Percentiles rank a stretch among this genome's conserved stretches.
These are phyloP conservation scores for Lypha dubia DNA, from an alignment of 2,888 invertebrate species.

Conservation along the genomic window DNA sequence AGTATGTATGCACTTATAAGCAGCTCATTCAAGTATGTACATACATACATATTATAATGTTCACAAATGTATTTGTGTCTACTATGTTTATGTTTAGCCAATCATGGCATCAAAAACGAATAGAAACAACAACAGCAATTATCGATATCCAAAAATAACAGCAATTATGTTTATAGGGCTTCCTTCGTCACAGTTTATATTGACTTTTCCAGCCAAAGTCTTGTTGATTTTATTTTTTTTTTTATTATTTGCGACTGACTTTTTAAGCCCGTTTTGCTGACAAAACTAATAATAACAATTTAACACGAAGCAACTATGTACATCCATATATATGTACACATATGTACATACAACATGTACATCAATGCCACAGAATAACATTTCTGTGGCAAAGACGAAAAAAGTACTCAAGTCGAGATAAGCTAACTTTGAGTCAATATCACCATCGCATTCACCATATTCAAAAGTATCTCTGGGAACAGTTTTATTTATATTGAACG, in stretches of 20 bases:
- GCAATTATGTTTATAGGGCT: slow-evolving; percentile 66
- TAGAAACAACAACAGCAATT: slow-evolving; percentile 32
- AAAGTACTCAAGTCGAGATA: no score
- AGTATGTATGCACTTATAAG: not conserved
- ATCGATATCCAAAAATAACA: slow-evolving; percentile 61
- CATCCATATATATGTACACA: no score
- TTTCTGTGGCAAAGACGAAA: no score
- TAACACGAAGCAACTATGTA: slow-evolving; percentile 9
- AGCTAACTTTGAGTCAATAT: no score
- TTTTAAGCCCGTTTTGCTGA: slow-evolving; percentile 48
- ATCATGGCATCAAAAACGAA: not conserved
- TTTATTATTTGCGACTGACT: slow-evolving; percentile 16
- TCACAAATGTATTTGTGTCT: not conserved
- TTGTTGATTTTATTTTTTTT: slow-evolving; percentile 20
- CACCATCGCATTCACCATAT: no score
- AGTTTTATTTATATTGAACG: no score
- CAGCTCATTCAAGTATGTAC: not conserved
- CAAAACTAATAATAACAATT: slow-evolving; percentile 28
- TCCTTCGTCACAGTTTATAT: slow-evolving; percentile 65
- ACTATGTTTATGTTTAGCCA: slow-evolving; percentile 33
- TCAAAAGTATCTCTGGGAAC: no score
- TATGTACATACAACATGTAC: no score
- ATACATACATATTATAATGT: not conserved
- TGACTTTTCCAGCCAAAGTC: slow-evolving; percentile 43
- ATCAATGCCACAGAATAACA: not conserved